phyloP scores from a whole-genome alignment of 2,113 vertebrate genomes.

The Silurus glanis region DNA sequence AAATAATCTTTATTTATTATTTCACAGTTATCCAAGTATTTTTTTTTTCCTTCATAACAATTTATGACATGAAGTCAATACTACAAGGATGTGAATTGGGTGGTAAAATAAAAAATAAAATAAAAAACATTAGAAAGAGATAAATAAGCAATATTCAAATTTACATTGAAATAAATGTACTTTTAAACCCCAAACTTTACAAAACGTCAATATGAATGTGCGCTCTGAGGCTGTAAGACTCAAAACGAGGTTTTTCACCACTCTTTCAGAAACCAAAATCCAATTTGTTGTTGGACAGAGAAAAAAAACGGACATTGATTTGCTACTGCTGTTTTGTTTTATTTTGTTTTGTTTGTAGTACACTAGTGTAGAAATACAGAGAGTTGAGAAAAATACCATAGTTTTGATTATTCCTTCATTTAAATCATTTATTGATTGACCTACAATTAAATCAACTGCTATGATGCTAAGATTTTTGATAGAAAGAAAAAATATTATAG shows the following conservation, averaged over 20 bases:
- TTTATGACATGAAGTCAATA: background rate
- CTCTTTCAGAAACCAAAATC: background rate
- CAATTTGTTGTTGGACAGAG: background rate
- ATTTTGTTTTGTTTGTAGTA: background rate
- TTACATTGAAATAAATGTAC: background rate
- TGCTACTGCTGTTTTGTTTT: background rate
- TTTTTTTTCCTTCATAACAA: background rate
- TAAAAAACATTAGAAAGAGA: background rate
- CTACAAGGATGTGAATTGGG: background rate
- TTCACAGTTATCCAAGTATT: background rate
- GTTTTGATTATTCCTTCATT: background rate
- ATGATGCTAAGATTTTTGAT: background rate
- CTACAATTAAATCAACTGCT: background rate
- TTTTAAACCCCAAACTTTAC: background rate
- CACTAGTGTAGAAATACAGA: background rate
- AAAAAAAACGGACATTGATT: background rate
- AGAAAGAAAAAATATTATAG: background rate
- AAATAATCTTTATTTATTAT: conserved; percentile 17
- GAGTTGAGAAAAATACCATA: conserved; percentile 9
- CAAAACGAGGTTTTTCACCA: background rate
- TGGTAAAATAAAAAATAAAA: background rate
- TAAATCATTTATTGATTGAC: background rate
- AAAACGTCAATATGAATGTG: background rate
- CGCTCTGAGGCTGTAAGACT: background rate
- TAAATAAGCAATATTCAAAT: background rate